These are phyloP conservation scores for Hycleus phaleratus DNA, from an alignment of 1,140 invertebrate genomes.

Conservation along the genomic window DNA sequence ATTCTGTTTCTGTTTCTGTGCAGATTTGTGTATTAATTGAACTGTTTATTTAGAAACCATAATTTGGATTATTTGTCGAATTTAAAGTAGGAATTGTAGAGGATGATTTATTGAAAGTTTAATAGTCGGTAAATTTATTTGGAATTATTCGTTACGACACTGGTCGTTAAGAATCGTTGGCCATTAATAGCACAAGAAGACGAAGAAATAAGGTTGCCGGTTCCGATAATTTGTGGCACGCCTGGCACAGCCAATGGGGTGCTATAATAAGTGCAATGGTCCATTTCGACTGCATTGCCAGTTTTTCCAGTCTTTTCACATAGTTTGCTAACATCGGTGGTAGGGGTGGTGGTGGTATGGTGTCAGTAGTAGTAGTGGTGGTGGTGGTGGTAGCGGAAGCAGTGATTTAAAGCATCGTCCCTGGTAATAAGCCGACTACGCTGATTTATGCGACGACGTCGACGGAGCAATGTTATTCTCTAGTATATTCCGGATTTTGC, in stretches of 20 bases:
- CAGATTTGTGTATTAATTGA: too few relatives aligned
- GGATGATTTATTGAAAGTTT: too few relatives aligned
- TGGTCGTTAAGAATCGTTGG: too few relatives aligned
- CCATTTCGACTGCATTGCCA: conserved; percentile 31
- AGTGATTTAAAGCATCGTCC: conserved; percentile 17
- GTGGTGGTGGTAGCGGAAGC: background rate
- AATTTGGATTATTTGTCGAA: too few relatives aligned
- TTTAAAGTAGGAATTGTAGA: too few relatives aligned
- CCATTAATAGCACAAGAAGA: too few relatives aligned
- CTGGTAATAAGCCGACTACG: conserved; percentile 18
- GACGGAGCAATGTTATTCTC: conserved; percentile 32
- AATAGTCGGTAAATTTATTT: too few relatives aligned
- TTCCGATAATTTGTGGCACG: conserved; percentile 30
- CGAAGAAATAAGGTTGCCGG: background rate
- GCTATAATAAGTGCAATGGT: conserved; percentile 40
- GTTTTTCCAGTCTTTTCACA: conserved; percentile 21
- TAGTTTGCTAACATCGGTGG: background rate
- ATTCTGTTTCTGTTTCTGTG: too few relatives aligned
- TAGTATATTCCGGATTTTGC: conserved; percentile 39
- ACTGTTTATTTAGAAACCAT: too few relatives aligned
- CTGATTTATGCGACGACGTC: conserved; percentile 28
- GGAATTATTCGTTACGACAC: too few relatives aligned
- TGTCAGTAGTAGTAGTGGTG: background rate
- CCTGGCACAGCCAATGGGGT: conserved; percentile 34
- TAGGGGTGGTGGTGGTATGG: background rate